Evolutionary conservation across 2,888 invertebrate genomes (phyloP).

Genomic region (Ischnura elegans): DNA sequence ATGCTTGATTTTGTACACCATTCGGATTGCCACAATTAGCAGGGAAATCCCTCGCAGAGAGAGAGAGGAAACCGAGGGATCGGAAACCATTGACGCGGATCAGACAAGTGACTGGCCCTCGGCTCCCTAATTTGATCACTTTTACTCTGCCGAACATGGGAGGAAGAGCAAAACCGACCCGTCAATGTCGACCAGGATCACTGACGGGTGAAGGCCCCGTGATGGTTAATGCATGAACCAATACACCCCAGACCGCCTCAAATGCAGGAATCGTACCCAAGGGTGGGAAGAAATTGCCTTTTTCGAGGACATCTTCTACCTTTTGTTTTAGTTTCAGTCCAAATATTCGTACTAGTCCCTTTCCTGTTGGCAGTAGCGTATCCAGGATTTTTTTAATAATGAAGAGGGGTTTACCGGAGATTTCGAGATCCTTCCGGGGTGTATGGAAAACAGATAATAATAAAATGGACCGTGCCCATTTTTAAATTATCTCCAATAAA

Average conservation of each 20-base stretch:
- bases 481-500: no score
- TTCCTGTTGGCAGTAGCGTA: neutral
- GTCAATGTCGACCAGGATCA: neutral
- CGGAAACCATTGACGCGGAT: neutral
- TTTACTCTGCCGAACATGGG: neutral
- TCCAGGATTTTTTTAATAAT: neutral
- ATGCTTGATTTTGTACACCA: neutral
- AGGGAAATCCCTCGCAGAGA: neutral
- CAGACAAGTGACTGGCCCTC: conserved; percentile 8
- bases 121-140: conserved; percentile 10
- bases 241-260: neutral
- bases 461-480: no score
- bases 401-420: no score
- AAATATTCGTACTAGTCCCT: neutral
- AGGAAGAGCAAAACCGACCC: neutral
- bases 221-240: conserved; percentile 8
- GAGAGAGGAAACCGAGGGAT: neutral
- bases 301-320: neutral
- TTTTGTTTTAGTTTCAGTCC: neutral
- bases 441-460: no score
- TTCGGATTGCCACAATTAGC: neutral
- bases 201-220: neutral
- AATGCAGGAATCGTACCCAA: neutral
- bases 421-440: no score
- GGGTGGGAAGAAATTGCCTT: neutral